Evolutionary conservation across 37 sponge, comb jelly and placozoan genomes (phyloP).

Genomic region (Ephydatia muelleri): DNA sequence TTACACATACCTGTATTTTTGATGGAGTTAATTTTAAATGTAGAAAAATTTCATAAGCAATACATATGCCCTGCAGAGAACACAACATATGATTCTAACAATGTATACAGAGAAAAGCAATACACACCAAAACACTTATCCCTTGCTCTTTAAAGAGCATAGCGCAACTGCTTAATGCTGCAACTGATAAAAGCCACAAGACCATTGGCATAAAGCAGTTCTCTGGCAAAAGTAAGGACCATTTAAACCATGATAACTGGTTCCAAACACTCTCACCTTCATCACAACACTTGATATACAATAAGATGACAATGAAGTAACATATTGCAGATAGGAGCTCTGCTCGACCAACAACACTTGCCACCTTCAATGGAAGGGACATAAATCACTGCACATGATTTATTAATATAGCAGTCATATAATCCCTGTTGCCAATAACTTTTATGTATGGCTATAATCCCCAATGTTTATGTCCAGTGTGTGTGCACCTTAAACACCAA

Average conservation of each 20-base stretch:
- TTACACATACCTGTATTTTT: too few species aligned
- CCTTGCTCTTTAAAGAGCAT: conserved; percentile 89
- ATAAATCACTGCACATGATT: too few species aligned
- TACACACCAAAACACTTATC: conserved; percentile 56
- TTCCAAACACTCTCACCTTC: neutral
- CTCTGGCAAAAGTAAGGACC: too few species aligned
- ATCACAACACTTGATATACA: conserved; percentile 9
- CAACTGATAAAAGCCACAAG: conserved; percentile 10
- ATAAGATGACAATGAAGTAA: conserved; percentile 43
- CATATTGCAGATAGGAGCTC: conserved; percentile 71
- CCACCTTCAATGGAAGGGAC: too few species aligned
- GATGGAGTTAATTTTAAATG: neutral
- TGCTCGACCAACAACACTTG: conserved; percentile 80
- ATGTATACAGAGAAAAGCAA: neutral
- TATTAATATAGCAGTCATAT: neutral
- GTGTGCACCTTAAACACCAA: too few species aligned
- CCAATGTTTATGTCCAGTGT: too few species aligned
- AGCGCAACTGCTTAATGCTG: conserved; percentile 36
- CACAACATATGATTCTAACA: neutral
- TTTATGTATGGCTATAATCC: too few species aligned
- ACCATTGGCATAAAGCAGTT: neutral
- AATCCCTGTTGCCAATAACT: too few species aligned
- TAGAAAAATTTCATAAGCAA: conserved; percentile 40
- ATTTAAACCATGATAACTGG: too few species aligned
- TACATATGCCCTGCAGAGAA: conserved; percentile 49